Evolutionary conservation across 1,140 invertebrate species (phyloP).

Genomic region (Parapsyche elsis): DNA sequence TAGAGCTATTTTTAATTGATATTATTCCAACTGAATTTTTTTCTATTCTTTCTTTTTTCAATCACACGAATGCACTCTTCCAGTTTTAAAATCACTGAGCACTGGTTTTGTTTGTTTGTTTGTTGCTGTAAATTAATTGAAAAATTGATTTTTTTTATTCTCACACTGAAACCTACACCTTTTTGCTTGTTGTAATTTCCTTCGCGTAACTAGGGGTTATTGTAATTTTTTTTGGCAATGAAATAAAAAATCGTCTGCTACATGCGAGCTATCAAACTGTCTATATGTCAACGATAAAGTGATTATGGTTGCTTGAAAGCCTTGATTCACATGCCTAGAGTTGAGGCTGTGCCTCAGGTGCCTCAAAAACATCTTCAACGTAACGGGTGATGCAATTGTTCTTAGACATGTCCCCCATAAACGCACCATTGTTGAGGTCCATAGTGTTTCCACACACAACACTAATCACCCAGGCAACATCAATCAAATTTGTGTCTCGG

Average conservation of each 20-base stretch:
- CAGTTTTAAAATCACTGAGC: background rate
- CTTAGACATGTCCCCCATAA: background rate
- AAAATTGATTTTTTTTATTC: too few relatives aligned
- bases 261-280: too few relatives aligned
- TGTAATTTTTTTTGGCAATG: too few relatives aligned
- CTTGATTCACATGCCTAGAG: too few relatives aligned
- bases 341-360: too few relatives aligned
- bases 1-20: background rate
- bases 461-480: background rate
- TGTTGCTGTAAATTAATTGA: too few relatives aligned
- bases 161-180: too few relatives aligned
- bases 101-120: background rate
- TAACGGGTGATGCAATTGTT: constrained; percentile 11
- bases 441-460: background rate
- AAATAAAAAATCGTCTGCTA: too few relatives aligned
- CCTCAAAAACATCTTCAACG: background rate
- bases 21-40: background rate
- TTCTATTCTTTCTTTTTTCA: background rate
- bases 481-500: background rate
- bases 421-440: background rate
- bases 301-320: too few relatives aligned
- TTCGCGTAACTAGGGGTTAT: too few relatives aligned
- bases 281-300: too few relatives aligned
- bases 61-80: background rate
- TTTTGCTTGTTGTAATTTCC: too few relatives aligned